These are phyloP conservation scores for Cynocephalus volans DNA, from an alignment of 2,113 vertebrate genomes.

Conservation along the genomic window DNA sequence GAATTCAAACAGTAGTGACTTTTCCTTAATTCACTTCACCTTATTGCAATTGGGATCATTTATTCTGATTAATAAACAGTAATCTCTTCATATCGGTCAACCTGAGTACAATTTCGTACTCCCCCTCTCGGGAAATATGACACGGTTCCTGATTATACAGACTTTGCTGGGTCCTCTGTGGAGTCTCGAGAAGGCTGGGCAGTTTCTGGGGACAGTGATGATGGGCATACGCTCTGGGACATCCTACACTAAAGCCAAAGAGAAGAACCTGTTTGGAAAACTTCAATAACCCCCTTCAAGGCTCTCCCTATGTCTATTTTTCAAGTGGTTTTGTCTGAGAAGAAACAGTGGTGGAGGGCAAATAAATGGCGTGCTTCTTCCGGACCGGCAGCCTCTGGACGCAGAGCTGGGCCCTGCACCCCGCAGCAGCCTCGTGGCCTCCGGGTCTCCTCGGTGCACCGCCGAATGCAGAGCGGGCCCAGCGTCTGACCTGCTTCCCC, in stretches of 20 bases:
- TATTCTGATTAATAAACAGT: background rate
- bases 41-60: background rate
- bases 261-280: background rate
- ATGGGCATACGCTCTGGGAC: background rate
- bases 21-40: background rate
- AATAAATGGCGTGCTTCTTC: background rate
- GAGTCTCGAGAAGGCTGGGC: background rate
- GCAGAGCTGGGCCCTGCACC: background rate
- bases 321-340: background rate
- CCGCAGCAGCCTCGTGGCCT: too few species aligned
- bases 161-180: background rate
- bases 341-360: background rate
- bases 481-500: accelerated
- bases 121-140: background rate
- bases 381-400: background rate
- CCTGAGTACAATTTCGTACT: background rate
- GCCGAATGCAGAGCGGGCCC: accelerated
- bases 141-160: background rate
- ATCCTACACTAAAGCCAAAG: background rate
- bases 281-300: background rate
- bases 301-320: background rate
- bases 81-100: background rate
- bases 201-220: background rate
- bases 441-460: background rate
- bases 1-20: background rate